phyloP scores from a whole-genome alignment of 2,113 vertebrate species.

The Macquaria ambigua region DNA sequence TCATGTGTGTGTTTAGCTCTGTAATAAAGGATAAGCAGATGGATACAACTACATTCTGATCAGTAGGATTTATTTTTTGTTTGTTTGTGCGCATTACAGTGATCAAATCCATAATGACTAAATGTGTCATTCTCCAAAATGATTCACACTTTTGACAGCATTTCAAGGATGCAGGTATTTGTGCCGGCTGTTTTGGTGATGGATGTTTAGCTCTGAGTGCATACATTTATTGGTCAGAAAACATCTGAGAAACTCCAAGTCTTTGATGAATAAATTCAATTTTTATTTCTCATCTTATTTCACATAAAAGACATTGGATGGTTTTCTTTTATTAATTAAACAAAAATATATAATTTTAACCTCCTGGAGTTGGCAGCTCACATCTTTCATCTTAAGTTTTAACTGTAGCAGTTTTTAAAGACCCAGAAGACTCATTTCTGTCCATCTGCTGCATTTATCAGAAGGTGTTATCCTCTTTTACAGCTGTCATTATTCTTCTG shows the following conservation, averaged over 20 bases:
- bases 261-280: constrained; percentile 2
- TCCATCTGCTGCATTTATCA: constrained; percentile 49
- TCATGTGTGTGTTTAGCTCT: background rate
- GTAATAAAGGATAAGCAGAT: too few species aligned
- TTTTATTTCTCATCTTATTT: constrained; percentile 12
- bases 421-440: constrained; percentile 29
- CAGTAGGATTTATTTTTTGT: background rate
- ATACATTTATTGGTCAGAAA: background rate
- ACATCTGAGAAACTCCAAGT: background rate
- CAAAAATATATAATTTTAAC: constrained; percentile 17
- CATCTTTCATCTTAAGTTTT: constrained; percentile 20
- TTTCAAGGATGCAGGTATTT: background rate
- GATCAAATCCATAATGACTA: background rate
- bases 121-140: background rate
- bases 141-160: background rate
- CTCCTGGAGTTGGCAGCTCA: constrained; percentile 10
- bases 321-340: constrained; percentile 25
- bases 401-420: constrained; percentile 18
- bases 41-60: background rate
- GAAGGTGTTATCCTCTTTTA: constrained; percentile 31
- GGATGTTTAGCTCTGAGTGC: background rate
- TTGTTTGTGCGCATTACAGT: background rate
- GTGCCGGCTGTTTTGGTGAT: background rate
- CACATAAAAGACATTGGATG: background rate
- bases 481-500: constrained; percentile 43